Evolutionary conservation across 2,797 vertebrate species (phyloP), one percentile per base, ranked within the genome.

Genomic region (Mionectes olivaceus): DNA sequence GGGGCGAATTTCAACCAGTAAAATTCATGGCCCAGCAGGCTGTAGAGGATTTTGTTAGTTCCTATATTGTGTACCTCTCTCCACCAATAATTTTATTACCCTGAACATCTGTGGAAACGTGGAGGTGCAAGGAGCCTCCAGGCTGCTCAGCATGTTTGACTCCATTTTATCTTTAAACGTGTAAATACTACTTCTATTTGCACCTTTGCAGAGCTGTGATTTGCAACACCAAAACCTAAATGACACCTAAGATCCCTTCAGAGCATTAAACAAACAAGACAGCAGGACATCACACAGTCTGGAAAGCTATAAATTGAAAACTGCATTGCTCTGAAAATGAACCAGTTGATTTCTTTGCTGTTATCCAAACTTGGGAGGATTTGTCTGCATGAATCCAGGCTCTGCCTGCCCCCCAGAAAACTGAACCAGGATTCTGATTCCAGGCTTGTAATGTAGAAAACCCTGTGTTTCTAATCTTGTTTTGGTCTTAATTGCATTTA

Each of bases 131-230:
- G 91, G 57, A 93, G 81, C 77, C 94, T 96, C 4, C n/a, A 90
- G 92, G 96, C 92, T 86, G 77, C 74, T 96, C 95, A 92, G 83
- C 83, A 50, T 75, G 86, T 71, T 83, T 86, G 77, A 78, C 50
- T 91, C 64, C 73, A 86, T 94, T 93, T 91, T 94, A 69, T 91
- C 79, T 74, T 90, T 86, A 80, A 88, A 87, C 22, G 53, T 81
- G 79, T 57, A 94, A 95, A 77, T 68, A 46, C 65, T 95, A 53
- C 61, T 81, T 91, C 74, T 88, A 30, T 83, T 88, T 88, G 57
- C 61, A 91, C 87, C 55, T 93, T 91, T 1, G 14, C 65, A 85
- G 64, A 91, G 61, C 61, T 89, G 76, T 91, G 91, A 89, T 95
- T 95, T 96, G 82, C 84, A 75, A 64, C 68, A 86, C 61, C 19